Percentiles rank a stretch among this genome's conserved stretches.
These are phyloP conservation scores for Brachionus manjavacas DNA, from an alignment of 1,140 invertebrate species.

Conservation along the genomic window DNA sequence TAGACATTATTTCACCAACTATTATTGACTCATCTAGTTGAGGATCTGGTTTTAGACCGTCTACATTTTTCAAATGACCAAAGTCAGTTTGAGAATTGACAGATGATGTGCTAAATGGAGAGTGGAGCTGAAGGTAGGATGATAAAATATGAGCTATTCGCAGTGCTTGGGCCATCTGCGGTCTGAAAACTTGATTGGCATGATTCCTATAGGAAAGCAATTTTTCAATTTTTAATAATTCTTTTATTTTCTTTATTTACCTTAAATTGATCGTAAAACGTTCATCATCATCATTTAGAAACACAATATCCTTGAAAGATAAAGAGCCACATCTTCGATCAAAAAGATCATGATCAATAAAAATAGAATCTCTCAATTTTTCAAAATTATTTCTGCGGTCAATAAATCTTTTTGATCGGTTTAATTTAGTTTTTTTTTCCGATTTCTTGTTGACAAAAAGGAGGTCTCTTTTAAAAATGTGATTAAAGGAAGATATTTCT, in stretches of 20 bases:
- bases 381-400: conserved; percentile 38
- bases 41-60: conserved; percentile 32
- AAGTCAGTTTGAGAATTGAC: conserved; percentile 8
- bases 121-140: conserved; percentile 4
- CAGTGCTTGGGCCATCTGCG: conserved; percentile 36
- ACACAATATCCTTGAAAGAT: neutral
- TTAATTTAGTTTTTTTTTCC: neutral
- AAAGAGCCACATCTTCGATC: neutral
- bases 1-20: conserved; percentile 15
- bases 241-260: neutral
- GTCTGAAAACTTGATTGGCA: conserved; percentile 36
- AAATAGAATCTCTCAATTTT: conserved; percentile 36
- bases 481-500: neutral
- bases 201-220: neutral
- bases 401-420: conserved; percentile 13
- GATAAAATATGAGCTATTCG: conserved; percentile 35
- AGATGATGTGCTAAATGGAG: conserved; percentile 26
- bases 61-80: neutral
- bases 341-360: neutral
- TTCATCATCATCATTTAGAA: conserved; percentile 39
- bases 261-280: neutral
- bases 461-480: conserved; percentile 12
- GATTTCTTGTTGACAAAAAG: neutral
- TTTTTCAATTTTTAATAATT: neutral
- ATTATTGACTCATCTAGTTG: conserved; percentile 25